Evolutionary conservation across 2,113 vertebrate genomes (phyloP).

Genomic region (Fukomys damarensis): DNA sequence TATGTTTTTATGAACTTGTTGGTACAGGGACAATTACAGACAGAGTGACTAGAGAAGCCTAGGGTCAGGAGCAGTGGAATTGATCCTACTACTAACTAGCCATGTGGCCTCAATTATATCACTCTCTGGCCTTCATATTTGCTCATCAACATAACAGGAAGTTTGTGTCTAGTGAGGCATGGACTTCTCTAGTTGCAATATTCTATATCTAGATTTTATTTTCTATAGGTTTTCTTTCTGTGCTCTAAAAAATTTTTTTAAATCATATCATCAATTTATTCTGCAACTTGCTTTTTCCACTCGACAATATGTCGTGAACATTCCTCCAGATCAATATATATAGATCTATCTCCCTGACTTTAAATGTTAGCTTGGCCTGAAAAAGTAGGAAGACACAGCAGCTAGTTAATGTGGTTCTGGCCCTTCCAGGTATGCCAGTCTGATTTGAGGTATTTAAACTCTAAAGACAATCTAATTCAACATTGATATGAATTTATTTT

Average conservation of each 20-base stretch:
- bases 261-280: slow-evolving; percentile 66
- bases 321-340: slow-evolving; percentile 65
- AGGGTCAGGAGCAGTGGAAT: not conserved
- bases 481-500: slow-evolving; percentile 50
- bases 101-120: slow-evolving; percentile 2
- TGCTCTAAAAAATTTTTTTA: slow-evolving; percentile 20
- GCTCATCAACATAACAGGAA: slow-evolving; percentile 45
- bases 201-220: slow-evolving; percentile 46
- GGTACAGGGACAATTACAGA: not conserved
- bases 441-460: slow-evolving; percentile 40
- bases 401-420: slow-evolving; percentile 44
- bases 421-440: not conserved
- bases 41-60: not conserved
- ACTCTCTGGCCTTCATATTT: slow-evolving; percentile 30
- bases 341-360: slow-evolving; percentile 39
- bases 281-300: slow-evolving; percentile 47
- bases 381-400: slow-evolving; percentile 7
- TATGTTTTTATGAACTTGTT: slow-evolving; percentile 40
- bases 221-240: slow-evolving; percentile 54
- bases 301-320: slow-evolving; percentile 59
- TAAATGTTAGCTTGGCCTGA: slow-evolving; percentile 64
- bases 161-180: slow-evolving; percentile 49
- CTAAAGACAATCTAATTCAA: slow-evolving; percentile 54
- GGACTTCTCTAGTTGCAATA: not conserved
- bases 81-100: slow-evolving; percentile 58